Evolutionary conservation across 2,888 invertebrate species (phyloP), one percentile per base, ranked within the genome.

Genomic region (Sminthurinus aureus): DNA sequence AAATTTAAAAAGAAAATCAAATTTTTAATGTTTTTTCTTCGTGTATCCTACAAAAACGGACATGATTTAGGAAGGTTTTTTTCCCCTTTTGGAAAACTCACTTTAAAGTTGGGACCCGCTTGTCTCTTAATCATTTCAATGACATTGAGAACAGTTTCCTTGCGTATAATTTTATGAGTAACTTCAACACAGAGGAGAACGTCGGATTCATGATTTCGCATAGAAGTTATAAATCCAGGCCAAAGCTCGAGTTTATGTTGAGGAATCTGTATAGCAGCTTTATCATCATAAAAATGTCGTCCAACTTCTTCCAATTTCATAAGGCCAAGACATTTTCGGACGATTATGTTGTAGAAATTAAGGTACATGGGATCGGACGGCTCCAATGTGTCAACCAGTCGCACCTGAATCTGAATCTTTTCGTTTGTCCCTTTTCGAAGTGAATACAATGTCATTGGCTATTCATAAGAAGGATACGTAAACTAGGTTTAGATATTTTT

Each of bases 131-230:
- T 26, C n/a, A 22, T 20, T 1, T 69, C 20, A 26, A 71, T 71
- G 26, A 71, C 15, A 24, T 71, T 26, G 26, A 94, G 91, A 0
- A 95, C 93, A 0, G 94, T 95, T 84, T 97, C 95, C 50, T 93
- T 92, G 0, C 97, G 92, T 91, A 97, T 93, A 0, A 97, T 94
- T 91, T 97, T 97, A 89, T 96, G 95, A 0, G 94, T 92, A 0
- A 96, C 93, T 90, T 97, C 97, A 0, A 94, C 92, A 78, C 94
- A 94, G 91, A 98, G 91, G 9, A 97, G 90, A 20, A 97, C 92
- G 11, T 76, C 78, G 0, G 91, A 90, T 89, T 98, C 97, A 89
- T 95, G 95, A 88, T 96, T 95, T 0, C 96, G 93, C 66, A 97
- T 96, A 0, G 95, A 94, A 0, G 96, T 96, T 4, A 79, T 64